These are phyloP conservation scores for Montipora foliosa DNA, from an alignment of 64 coral and sea anemone species.

Conservation along the genomic window DNA sequence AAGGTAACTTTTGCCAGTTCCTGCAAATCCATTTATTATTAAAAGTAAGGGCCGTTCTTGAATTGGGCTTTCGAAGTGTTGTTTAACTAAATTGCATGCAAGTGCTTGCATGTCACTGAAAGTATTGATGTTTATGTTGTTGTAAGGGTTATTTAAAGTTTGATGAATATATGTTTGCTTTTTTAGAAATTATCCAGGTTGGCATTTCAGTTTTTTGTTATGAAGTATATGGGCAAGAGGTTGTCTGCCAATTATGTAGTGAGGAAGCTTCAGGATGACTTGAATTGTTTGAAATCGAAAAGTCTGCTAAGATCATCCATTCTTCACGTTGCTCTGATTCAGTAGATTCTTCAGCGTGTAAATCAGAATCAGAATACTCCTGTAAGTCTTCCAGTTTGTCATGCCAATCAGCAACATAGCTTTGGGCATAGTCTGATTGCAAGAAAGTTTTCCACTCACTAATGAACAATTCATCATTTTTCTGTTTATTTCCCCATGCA, in stretches of 20 bases:
- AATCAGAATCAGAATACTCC: slow-evolving; percentile 36
- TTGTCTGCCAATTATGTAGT: slow-evolving; percentile 59
- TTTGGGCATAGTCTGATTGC: slow-evolving; percentile 76
- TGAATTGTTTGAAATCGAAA: slow-evolving; percentile 39
- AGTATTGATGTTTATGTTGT: slow-evolving; percentile 60
- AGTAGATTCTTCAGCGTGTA: slow-evolving; percentile 48
- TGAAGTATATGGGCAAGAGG: slow-evolving; percentile 37
- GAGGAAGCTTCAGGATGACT: slow-evolving; percentile 43
- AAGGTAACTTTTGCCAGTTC: slow-evolving; percentile 67
- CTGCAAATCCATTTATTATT: slow-evolving; percentile 74
- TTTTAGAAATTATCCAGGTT: slow-evolving; percentile 69
- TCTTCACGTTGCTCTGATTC: slow-evolving; percentile 60
- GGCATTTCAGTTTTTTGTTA: slow-evolving; percentile 62
- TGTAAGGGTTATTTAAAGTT: slow-evolving; percentile 7
- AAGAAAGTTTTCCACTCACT: slow-evolving; percentile 70
- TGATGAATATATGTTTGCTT: slow-evolving; percentile 60
- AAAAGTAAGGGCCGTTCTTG: slow-evolving; percentile 51
- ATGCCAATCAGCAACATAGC: slow-evolving; percentile 86
- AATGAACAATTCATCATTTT: slow-evolving; percentile 70
- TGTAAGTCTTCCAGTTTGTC: slow-evolving; percentile 65
- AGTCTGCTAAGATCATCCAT: slow-evolving; percentile 84
- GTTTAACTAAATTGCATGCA: slow-evolving; percentile 75
- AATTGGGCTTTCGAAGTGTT: slow-evolving; percentile 53
- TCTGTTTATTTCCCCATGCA: slow-evolving; percentile 73
- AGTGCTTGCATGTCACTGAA: slow-evolving; percentile 78